phyloP scores from a whole-genome alignment of 1,140 invertebrate species.

The Muscidifurax raptorellus region DNA sequence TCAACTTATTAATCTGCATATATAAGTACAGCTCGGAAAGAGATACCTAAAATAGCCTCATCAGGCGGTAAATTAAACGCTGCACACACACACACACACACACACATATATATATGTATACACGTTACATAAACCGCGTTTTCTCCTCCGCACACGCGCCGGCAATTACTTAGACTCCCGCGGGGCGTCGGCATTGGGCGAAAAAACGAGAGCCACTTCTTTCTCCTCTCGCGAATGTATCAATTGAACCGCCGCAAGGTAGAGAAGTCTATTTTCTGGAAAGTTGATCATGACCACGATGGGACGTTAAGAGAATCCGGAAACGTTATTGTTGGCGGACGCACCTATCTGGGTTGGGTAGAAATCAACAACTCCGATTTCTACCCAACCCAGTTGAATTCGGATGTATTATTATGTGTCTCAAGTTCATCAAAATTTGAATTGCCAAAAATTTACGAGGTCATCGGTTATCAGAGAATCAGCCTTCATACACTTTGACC shows the following conservation, averaged over 20 bases:
- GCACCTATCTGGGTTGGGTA: no score
- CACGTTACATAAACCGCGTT: background rate
- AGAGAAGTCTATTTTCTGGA: slow-evolving; percentile 37
- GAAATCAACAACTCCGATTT: no score
- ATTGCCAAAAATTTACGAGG: background rate
- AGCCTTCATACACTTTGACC: no score
- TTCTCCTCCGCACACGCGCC: background rate
- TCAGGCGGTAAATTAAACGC: background rate
- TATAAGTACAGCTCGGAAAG: no score
- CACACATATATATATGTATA: no score
- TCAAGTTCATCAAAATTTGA: background rate
- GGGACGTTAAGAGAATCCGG: background rate
- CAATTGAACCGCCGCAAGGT: background rate
- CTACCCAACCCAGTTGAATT: no score
- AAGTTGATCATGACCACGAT: slow-evolving; percentile 34
- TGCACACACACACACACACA: background rate
- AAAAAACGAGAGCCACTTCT: background rate
- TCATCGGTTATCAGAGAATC: background rate
- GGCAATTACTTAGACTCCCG: background rate
- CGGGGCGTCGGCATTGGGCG: background rate
- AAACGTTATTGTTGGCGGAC: no score
- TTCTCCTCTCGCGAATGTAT: background rate
- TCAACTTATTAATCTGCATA: no score
- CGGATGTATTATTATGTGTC: no score
- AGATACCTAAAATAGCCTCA: background rate